Base-by-base conservation (phyloP, 2,113 vertebrate species). In the Actenoides lindsayi region DNA sequence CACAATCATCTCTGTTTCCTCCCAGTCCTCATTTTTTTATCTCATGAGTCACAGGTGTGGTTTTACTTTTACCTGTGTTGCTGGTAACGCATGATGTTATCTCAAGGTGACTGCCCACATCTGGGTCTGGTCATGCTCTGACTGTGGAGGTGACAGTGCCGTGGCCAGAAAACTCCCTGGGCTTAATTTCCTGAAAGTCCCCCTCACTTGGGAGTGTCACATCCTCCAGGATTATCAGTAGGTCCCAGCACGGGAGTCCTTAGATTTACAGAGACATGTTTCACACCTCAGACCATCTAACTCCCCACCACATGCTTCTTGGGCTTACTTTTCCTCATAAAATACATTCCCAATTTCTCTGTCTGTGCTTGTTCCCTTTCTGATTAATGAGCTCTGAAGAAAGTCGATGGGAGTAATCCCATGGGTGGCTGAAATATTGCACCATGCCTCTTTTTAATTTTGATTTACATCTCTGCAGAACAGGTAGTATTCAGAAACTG, bases 121-220 rank as follows among this genome's bases (percentile, higher is more conserved):
- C 77, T 64, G 77, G 84, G 53, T 87, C 73, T 84, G 81, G 74
- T 91, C 60, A 18, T 44, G 83, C 48, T 88, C 74, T 62, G 91
- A 50, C 27, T 28, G 41, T 28, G 44, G 59, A 94, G 78, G 71
- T 93, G 87, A 89, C 59, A 67, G 60, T 42, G 85, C 18, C 0
- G 0, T 44, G 54, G 53, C 59, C 84, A 93, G 70, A 71, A 88
- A 78, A 77, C 5, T 18, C 39, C 67, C 50, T 74, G 82, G 71
- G 28, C 46, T 92, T 80, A 63, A 92, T 94, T 93, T 95, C 88
- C 92, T 93, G 86, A 44, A 51, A 87, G 92, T 90, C 41, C 64
- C 33, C 56, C 67, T 90, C 92, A 37, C 54, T 41, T 67, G 63
- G 64, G 71, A 86, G 68, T 60, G 48, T 88, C 78, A 75, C 86